These are phyloP conservation scores for Phylloscopus trochiloides DNA, from an alignment of 2,113 vertebrate genomes.

Conservation along the genomic window DNA sequence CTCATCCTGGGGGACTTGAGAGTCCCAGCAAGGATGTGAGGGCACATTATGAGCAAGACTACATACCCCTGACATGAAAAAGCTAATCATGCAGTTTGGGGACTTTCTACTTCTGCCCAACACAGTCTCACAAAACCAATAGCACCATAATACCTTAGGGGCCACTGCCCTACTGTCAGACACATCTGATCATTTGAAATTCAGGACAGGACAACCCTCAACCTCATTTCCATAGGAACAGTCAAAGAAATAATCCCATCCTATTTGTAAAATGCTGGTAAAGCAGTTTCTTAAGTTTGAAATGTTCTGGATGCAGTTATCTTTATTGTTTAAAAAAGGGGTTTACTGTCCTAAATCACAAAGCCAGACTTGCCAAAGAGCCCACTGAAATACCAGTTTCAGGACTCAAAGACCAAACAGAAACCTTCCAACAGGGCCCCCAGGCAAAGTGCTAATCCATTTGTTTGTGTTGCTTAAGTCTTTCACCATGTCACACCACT, in stretches of 20 bases:
- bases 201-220: background rate
- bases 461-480: background rate
- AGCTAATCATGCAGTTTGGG: background rate
- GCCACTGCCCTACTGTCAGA: background rate
- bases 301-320: background rate
- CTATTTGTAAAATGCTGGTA: background rate
- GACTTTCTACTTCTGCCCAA: background rate
- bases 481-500: background rate
- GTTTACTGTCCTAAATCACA: background rate
- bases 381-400: background rate
- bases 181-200: background rate
- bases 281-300: background rate
- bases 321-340: background rate
- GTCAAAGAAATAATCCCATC: background rate
- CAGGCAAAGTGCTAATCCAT: background rate
- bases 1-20: rapidly evolving
- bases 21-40: background rate
- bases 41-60: background rate
- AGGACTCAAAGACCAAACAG: background rate
- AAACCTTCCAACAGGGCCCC: background rate
- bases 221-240: background rate
- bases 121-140: background rate
- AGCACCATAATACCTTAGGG: background rate
- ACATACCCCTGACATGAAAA: background rate
- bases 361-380: background rate